phyloP scores from a whole-genome alignment of 2,797 vertebrate species.

The Pitangus sulphuratus region DNA sequence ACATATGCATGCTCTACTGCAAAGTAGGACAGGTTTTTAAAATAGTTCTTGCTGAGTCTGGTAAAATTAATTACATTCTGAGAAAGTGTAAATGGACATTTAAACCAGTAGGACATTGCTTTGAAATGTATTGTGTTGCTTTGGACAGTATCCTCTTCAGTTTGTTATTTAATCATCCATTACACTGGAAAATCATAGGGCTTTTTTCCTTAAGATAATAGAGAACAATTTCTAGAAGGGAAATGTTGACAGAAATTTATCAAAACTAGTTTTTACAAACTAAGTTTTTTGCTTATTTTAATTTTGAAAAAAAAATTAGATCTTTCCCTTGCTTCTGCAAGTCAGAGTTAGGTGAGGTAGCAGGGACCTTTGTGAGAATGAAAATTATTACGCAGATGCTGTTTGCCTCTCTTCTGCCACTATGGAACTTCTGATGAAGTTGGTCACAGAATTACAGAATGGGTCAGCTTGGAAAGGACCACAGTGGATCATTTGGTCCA shows the following conservation, averaged over 20 bases:
- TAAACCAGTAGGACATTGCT: not conserved
- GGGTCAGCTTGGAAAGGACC: not conserved
- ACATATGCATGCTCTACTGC: not conserved
- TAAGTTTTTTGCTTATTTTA: not conserved
- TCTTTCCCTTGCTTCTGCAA: not conserved
- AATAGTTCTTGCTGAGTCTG: not conserved
- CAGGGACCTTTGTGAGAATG: not conserved
- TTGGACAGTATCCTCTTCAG: not conserved
- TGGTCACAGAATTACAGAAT: not conserved
- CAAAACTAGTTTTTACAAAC: not conserved
- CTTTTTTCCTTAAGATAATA: accelerated
- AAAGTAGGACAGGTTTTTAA: not conserved
- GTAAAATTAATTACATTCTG: not conserved
- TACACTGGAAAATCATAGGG: not conserved
- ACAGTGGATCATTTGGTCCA: not conserved
- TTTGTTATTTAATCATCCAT: not conserved
- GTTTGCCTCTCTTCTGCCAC: not conserved
- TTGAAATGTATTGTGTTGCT: not conserved
- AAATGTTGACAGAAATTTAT: not conserved
- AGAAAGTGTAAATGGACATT: not conserved
- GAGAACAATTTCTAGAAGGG: not conserved
- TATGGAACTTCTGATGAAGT: not conserved
- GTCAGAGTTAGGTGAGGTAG: not conserved
- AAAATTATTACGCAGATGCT: not conserved
- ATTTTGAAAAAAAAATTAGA: not conserved